Conservation (phyloP, 2,113 vertebrate species). For the Prunella himalayana region DNA sequence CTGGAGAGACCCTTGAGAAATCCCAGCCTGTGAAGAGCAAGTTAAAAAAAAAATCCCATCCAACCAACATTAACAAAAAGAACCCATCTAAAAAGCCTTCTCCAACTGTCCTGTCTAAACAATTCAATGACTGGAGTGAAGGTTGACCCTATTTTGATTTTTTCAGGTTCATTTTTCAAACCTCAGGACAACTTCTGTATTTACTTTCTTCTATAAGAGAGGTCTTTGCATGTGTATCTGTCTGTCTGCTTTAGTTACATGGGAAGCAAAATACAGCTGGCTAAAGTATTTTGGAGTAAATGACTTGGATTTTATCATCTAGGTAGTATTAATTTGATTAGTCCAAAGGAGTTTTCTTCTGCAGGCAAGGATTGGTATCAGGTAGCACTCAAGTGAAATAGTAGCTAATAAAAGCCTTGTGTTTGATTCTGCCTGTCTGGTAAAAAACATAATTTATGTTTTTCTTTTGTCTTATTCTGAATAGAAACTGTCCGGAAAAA, state of each 20-base stretch:
- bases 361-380: not conserved
- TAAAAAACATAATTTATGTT: not conserved
- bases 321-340: not conserved
- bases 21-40: not conserved
- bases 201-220: not conserved
- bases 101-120: not conserved
- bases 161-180: not conserved
- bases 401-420: constrained; percentile 2
- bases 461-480: not conserved
- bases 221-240: accelerated
- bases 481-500: not conserved
- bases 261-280: not conserved
- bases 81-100: not conserved
- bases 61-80: not conserved
- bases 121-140: not conserved
- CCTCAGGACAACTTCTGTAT: not conserved
- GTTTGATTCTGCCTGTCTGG: not conserved
- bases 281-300: not conserved
- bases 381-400: not conserved
- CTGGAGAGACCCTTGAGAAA: not conserved
- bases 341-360: not conserved
- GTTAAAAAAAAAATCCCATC: not conserved
- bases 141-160: not conserved
- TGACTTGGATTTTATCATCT: not conserved
- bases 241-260: not conserved